phyloP scores from a whole-genome alignment of 2,888 invertebrate species.

The Teleiodes luculella region DNA sequence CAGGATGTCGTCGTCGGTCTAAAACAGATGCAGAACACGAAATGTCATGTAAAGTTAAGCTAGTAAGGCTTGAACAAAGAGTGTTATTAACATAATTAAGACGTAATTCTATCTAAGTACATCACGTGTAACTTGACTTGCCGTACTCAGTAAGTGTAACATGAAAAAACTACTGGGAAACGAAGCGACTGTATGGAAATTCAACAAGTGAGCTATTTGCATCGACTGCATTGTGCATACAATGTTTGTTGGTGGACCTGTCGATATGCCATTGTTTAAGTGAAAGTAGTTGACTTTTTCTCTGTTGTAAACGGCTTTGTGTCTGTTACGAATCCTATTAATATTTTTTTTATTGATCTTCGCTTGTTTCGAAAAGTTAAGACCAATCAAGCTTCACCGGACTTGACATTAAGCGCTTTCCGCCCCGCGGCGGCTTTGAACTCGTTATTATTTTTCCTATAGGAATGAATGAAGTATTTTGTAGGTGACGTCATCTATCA shows the following conservation, averaged over 20 bases:
- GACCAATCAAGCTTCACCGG: too few species aligned
- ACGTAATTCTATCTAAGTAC: not conserved
- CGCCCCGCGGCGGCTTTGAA: too few species aligned
- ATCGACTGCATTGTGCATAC: constrained; percentile 30
- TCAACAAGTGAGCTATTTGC: constrained; percentile 10
- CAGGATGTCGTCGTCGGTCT: not conserved
- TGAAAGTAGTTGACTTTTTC: constrained; percentile 11
- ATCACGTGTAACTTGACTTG: not conserved
- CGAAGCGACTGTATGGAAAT: constrained; percentile 7
- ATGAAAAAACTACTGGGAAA: constrained; percentile 4
- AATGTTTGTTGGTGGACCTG: constrained; percentile 40
- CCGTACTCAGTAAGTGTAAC: constrained; percentile 1
- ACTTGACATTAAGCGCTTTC: too few species aligned
- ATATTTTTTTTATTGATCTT: too few species aligned
- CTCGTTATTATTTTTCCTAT: too few species aligned
- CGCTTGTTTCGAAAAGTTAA: too few species aligned
- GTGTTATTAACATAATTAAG: constrained; percentile 5
- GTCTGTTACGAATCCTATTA: too few species aligned
- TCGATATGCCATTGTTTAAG: constrained; percentile 29
- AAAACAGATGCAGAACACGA: not conserved
- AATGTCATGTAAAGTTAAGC: not conserved
- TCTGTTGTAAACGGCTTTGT: not conserved
- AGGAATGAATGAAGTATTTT: too few species aligned
- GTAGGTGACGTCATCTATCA: too few species aligned
- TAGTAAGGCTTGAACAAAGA: not conserved